Base-by-base conservation (phyloP, 2,113 vertebrate genomes). In the Lepisosteus osseus region DNA sequence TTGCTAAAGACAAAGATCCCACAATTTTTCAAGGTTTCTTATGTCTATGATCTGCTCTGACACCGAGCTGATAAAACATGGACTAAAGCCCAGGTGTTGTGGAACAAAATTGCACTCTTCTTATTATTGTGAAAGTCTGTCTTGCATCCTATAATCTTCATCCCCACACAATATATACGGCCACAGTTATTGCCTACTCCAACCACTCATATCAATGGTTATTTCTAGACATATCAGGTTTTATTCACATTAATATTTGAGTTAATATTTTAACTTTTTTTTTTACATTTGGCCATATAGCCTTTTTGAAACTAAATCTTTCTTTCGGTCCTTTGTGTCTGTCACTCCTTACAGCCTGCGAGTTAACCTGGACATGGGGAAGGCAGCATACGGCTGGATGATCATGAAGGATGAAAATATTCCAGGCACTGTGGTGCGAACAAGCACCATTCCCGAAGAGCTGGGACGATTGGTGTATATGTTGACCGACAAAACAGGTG, bases 291-390 rank as follows among this genome's bases (percentile, higher is more conserved):
- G 3, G 7, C 2, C n/a, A 3, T 3, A 15, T 15, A 15, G 44
- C 12, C 54, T 44, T 13, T 42, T 42, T 65, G 42, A 17, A 54
- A 41, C 54, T 54, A 65, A 65, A 55, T 54, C 51, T 7, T 17
- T 13, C 8, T 59, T 65, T 72, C 65, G 29, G 43, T 13, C 67
- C 81, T 83, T 56, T n/a, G 72, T 14, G 70, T 82, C 67, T 45
- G 72, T 29, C 29, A 29, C 29, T 29, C 29, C 29, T 29, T 29
- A 29, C 77, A 99, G 97, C 79, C 85, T 99, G 74, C 95, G 97
- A 67, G 97, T 99, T 9, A 99, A 99, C 83, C 88, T 99, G 86
- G 97, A 99, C 87, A 98, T 99, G 97, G 97, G 97, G 61, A 99
- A 99, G 85, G 93, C 96, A 0, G 96, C 95, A 0, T 98, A 97